Evolutionary conservation across 2,113 vertebrate species (phyloP).

Genomic region (Pagrus major): DNA sequence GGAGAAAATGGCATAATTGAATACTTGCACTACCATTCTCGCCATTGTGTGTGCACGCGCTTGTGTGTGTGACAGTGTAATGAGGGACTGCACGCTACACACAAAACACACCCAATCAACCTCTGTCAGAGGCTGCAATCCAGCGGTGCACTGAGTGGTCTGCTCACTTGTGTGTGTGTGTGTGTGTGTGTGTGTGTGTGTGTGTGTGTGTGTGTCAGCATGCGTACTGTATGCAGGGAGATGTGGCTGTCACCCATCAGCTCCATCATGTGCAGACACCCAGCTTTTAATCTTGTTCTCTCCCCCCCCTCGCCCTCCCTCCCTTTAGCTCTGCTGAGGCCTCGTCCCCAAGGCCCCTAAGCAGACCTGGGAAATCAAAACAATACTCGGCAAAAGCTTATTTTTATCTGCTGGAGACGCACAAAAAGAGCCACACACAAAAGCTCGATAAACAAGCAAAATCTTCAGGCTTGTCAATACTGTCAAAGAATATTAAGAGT

Average conservation of each 20-base stretch:
- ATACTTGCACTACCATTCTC: conserved; percentile 54
- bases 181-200: conserved; percentile 37
- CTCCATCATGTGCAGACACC: conserved; percentile 75
- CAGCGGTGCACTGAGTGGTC: conserved; percentile 53
- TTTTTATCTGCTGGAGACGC: conserved; percentile 49
- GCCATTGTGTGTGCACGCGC: background rate
- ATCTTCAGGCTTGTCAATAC: conserved; percentile 47
- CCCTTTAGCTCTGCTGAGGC: conserved; percentile 16
- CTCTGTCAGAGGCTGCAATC: conserved; percentile 74
- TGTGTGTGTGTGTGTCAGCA: conserved; percentile 4
- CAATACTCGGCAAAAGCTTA: conserved; percentile 23
- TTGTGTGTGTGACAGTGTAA: conserved; percentile 64
- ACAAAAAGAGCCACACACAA: background rate
- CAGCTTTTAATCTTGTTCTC: conserved; percentile 66
- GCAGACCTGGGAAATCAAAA: conserved; percentile 66
- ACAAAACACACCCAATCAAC: conserved; percentile 74
- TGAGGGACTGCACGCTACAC: conserved; percentile 68
- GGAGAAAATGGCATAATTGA: conserved; percentile 76
- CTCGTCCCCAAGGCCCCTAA: conserved; percentile 47
- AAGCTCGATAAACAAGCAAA: conserved; percentile 25
- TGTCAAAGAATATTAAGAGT: conserved; percentile 37
- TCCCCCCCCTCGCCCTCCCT: background rate
- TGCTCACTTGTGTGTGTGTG: conserved; percentile 25
- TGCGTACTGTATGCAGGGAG: conserved; percentile 43
- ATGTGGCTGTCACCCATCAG: conserved; percentile 81